A percentile compares a stretch with the other conserved stretches of the same genome.
phyloP scores from a whole-genome alignment of 2,888 invertebrate genomes.

The Operophtera brumata region DNA sequence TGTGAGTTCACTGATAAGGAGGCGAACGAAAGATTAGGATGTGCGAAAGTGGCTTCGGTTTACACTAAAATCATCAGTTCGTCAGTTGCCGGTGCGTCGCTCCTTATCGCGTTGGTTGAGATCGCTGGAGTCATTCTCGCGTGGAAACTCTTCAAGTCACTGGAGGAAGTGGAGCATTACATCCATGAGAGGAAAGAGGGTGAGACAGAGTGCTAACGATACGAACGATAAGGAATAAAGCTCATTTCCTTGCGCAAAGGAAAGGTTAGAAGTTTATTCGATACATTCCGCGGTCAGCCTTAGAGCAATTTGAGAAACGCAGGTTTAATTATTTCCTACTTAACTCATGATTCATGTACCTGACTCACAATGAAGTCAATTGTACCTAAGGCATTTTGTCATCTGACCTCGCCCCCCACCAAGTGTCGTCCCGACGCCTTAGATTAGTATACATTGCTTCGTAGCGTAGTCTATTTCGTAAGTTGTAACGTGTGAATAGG shows the following conservation, averaged over 20 bases:
- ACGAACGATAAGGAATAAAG: constrained; percentile 43
- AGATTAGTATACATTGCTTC: constrained; percentile 52
- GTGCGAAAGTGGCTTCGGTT: constrained; percentile 75
- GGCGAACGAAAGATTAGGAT: constrained; percentile 72
- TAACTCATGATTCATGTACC: constrained; percentile 52
- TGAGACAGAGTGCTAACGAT: constrained; percentile 70
- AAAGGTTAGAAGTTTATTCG: constrained; percentile 54
- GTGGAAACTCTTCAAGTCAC: constrained; percentile 67
- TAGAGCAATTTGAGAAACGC: constrained; percentile 47
- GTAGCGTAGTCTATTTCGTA: constrained; percentile 46
- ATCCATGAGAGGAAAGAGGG: constrained; percentile 73
- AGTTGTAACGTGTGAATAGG: constrained; percentile 43
- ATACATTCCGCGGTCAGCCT: constrained; percentile 38
- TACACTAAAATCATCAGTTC: constrained; percentile 76
- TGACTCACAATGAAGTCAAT: constrained; percentile 51
- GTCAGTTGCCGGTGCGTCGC: constrained; percentile 67
- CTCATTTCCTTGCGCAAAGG: constrained; percentile 61
- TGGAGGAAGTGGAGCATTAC: constrained; percentile 73
- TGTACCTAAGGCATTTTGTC: constrained; percentile 52
- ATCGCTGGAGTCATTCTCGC: constrained; percentile 64
- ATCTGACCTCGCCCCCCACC: constrained; percentile 61
- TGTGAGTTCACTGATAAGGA: constrained; percentile 76
- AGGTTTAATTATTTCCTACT: constrained; percentile 58
- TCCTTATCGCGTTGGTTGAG: constrained; percentile 64
- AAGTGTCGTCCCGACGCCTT: constrained; percentile 51